A percentile compares a stretch with the other conserved stretches of the same genome.
phyloP scores from a whole-genome alignment of 2,888 invertebrate species.

The Apeira syringaria region DNA sequence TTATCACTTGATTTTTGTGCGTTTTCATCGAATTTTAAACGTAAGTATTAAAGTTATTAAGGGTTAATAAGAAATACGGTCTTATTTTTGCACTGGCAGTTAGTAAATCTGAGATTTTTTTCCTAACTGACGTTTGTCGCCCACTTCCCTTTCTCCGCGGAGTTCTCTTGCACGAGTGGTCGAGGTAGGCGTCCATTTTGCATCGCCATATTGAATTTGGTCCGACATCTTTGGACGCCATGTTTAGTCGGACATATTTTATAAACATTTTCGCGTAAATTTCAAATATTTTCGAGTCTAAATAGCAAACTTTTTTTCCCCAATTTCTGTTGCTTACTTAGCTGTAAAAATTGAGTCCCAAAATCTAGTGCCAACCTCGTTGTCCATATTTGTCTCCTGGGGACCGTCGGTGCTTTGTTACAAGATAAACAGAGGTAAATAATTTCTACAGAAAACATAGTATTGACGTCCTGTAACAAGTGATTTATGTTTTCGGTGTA shows the following conservation, averaged over 20 bases:
- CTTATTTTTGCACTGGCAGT: slow-evolving; percentile 44
- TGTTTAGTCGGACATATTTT: slow-evolving; percentile 90
- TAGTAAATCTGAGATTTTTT: slow-evolving; percentile 30
- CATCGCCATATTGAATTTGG: slow-evolving; percentile 84
- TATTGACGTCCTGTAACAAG: slow-evolving; percentile 79
- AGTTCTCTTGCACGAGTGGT: slow-evolving; percentile 50
- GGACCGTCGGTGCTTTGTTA: slow-evolving; percentile 78
- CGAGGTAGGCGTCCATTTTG: slow-evolving; percentile 79
- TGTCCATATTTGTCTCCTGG: slow-evolving; percentile 74
- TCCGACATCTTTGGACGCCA: slow-evolving; percentile 88
- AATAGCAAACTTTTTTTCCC: slow-evolving; percentile 79
- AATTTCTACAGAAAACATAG: slow-evolving; percentile 72
- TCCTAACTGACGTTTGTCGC: slow-evolving; percentile 39
- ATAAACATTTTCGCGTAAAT: slow-evolving; percentile 87
- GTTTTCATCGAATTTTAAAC: too few relatives aligned
- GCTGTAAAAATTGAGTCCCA: slow-evolving; percentile 61
- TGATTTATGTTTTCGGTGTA: slow-evolving; percentile 74
- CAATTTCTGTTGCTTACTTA: slow-evolving; percentile 66
- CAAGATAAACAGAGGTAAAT: slow-evolving; percentile 82
- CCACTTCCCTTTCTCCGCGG: slow-evolving; percentile 52
- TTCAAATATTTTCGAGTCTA: slow-evolving; percentile 81
- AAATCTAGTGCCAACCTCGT: slow-evolving; percentile 73
- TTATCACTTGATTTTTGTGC: too few relatives aligned
- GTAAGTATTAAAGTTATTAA: too few relatives aligned
- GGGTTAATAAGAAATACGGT: neutral